Base-by-base conservation (phyloP, 2,888 invertebrate species). In the Aspidiotus rigidus region DNA sequence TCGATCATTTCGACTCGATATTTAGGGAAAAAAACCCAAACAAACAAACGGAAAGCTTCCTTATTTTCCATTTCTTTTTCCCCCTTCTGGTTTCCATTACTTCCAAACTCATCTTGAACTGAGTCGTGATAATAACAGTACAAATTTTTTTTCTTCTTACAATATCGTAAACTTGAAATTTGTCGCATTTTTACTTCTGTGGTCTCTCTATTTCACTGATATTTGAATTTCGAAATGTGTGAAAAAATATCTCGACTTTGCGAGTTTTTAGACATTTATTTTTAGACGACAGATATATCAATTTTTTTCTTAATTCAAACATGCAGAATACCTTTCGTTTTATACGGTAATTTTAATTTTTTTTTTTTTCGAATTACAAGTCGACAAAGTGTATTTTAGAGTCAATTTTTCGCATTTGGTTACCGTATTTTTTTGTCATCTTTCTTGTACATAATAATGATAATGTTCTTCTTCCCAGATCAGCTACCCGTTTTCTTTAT, bases 351-450 rank as follows among this genome's bases (percentile, higher is more conserved):
- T 28, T 1, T n/a, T n/a, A n/a, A n/a, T n/a, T 64, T 64, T 56
- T 55, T 64, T 41, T 42, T 62, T 62, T 13, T 44, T 15, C 13
- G 40, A 49, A 42, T 44, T 42, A 56, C 17, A 41, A 56, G 42
- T 41, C 55, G 57, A 42, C 16, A 28, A 28, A 28, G 55, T 40
- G 49, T 56, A 42, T 66, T 40, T 66, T 56, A 59, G 44, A 66
- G 66, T 66, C 66, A 66, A 66, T 66, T 66, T 66, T 44, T 49
- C 55, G 59, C 57, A 66, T 66, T 66, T 57, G 53, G 57, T 66
- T 66, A 66, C 66, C 57, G 56, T 44, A 57, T 66, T 57, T 13
- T 56, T 66, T 66, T 49, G 11, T 57, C 55, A 41, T 57, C 55
- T 66, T 66, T 28, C 2, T 28, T 28, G 28, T 28, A 28, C 28